Conservation (phyloP, 2,888 invertebrate genomes). For the Labia minor region DNA sequence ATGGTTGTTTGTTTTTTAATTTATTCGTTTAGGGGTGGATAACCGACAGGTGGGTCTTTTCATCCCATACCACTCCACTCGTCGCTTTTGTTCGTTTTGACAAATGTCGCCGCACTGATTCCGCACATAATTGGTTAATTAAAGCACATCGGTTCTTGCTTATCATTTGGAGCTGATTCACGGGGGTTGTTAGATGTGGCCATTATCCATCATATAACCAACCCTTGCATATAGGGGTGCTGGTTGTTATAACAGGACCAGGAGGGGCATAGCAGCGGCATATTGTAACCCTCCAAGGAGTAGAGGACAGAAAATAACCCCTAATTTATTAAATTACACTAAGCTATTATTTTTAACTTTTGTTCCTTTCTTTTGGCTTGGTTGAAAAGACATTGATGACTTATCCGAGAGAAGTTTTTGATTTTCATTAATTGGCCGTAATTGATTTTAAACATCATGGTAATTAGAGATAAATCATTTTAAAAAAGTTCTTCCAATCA, state of each 20-base stretch:
- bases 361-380: background rate
- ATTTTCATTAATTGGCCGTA: too few species aligned
- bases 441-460: too few species aligned
- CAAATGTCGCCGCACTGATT: slow-evolving; percentile 1
- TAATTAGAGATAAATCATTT: too few species aligned
- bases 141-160: background rate
- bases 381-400: too few species aligned
- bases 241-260: background rate
- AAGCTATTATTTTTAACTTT: background rate
- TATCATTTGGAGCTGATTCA: background rate
- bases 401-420: too few species aligned
- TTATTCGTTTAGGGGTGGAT: too few species aligned
- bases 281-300: too few species aligned
- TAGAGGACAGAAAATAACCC: background rate
- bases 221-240: background rate
- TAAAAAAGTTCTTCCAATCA: too few species aligned
- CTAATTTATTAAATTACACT: background rate
- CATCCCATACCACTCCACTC: too few species aligned
- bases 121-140: background rate
- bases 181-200: background rate
- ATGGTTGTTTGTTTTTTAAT: too few species aligned
- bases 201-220: background rate
- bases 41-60: too few species aligned
- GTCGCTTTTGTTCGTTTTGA: background rate
- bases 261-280: too few species aligned